A percentile compares a stretch with the other conserved stretches of the same genome.
Evolutionary conservation across 1,140 invertebrate species (phyloP).

Genomic region (Brachionus asplanchnoidis): DNA sequence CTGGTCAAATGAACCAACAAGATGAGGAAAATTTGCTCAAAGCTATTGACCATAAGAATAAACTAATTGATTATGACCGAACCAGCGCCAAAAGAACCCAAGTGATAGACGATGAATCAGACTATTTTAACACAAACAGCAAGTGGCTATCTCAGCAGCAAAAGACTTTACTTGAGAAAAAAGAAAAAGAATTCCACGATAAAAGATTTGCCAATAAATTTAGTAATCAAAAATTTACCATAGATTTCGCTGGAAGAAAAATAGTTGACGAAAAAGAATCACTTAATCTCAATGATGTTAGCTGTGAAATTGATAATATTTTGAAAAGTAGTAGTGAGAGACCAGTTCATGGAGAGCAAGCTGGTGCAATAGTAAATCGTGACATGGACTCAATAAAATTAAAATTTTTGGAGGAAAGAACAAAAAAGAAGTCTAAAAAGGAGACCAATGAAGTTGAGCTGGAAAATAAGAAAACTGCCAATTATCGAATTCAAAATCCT

Average conservation of each 20-base stretch:
- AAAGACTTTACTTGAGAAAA: conserved; percentile 65
- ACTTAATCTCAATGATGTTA: neutral
- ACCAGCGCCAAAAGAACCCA: conserved; percentile 75
- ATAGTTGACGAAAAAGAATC: conserved; percentile 58
- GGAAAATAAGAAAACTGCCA: neutral
- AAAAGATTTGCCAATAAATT: conserved; percentile 67
- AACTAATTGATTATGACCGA: conserved; percentile 77
- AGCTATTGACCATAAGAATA: conserved; percentile 73
- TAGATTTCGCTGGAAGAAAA: conserved; percentile 74
- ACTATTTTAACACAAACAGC: conserved; percentile 76
- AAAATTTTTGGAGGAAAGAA: neutral
- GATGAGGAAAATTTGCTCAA: conserved; percentile 58
- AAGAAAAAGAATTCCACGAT: conserved; percentile 68
- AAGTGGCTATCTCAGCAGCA: conserved; percentile 73
- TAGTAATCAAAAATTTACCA: conserved; percentile 60
- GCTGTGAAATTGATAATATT: conserved; percentile 2
- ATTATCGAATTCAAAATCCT: conserved; percentile 69
- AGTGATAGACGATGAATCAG: conserved; percentile 88
- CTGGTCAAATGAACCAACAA: conserved; percentile 53
- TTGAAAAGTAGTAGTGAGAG: neutral
- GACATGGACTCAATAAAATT: neutral
- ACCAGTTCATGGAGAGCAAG: neutral
- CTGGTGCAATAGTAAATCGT: neutral
- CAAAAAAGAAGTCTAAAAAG: conserved; percentile 41
- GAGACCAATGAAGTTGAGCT: neutral